Evolutionary conservation across 2,888 invertebrate species (phyloP).

Genomic region (Papilio gigon): DNA sequence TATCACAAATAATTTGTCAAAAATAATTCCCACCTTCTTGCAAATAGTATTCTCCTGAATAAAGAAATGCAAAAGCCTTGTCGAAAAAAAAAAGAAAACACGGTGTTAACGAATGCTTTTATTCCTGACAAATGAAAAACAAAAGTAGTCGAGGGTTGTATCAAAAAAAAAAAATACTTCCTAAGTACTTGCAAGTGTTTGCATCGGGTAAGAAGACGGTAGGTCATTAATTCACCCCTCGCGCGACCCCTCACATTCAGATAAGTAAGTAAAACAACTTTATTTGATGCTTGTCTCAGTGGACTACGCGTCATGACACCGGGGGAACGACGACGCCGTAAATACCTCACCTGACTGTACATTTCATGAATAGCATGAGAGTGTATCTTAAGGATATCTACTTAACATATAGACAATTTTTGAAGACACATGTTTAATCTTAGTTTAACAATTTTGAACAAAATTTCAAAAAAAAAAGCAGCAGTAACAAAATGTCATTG

Average conservation of each 20-base stretch:
- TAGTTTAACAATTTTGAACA: too few species aligned
- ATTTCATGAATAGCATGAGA: constrained; percentile 48
- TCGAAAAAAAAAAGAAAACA: constrained; percentile 42
- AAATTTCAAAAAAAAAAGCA: too few species aligned
- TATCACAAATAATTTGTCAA: too few species aligned
- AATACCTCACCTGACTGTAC: constrained; percentile 49
- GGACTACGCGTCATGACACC: constrained; percentile 61
- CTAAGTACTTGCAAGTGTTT: constrained; percentile 58
- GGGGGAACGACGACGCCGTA: constrained; percentile 53
- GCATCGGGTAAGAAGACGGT: constrained; percentile 50
- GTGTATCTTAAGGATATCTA: too few species aligned
- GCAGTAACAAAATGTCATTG: too few species aligned
- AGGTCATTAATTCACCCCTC: constrained; percentile 78
- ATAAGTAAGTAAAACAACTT: constrained; percentile 81
- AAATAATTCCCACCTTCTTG: too few species aligned
- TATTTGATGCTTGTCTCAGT: constrained; percentile 78
- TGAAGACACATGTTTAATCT: too few species aligned
- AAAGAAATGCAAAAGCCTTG: neutral
- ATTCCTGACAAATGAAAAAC: constrained; percentile 64
- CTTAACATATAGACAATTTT: too few species aligned
- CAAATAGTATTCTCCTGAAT: neutral
- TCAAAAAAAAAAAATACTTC: constrained; percentile 54
- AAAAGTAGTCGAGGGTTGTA: constrained; percentile 59
- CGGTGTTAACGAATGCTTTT: constrained; percentile 55
- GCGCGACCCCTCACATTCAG: constrained; percentile 63